A percentile compares a stretch with the other conserved stretches of the same genome.
Conservation (phyloP, 2,888 invertebrate genomes). For the Theodoxus fluviatilis region DNA sequence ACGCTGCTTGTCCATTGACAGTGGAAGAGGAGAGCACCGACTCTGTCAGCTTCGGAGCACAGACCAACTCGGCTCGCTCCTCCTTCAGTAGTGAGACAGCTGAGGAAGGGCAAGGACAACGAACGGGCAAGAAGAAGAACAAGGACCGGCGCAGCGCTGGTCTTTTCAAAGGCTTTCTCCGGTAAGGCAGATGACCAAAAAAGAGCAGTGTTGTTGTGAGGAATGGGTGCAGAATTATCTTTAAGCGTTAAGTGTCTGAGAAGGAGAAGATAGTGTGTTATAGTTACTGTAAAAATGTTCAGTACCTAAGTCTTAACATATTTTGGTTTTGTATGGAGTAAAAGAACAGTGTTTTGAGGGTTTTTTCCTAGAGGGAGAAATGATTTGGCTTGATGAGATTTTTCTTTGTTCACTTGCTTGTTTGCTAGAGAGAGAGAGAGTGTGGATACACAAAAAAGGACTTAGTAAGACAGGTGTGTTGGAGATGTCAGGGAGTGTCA, state of each 20-base stretch:
- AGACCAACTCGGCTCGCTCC: constrained; percentile 50
- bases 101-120: constrained; percentile 39
- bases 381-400: too few relatives aligned
- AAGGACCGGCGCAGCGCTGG: constrained; percentile 68
- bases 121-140: constrained; percentile 43
- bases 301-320: not conserved
- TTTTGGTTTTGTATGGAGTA: too few relatives aligned
- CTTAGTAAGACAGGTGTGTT: not conserved
- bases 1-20: constrained; percentile 47
- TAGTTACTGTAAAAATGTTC: not conserved
- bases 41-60: constrained; percentile 43
- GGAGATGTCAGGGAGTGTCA: too few relatives aligned
- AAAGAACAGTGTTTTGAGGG: too few relatives aligned
- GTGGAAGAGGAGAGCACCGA: constrained; percentile 69
- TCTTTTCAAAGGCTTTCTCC: constrained; percentile 75
- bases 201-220: too few relatives aligned
- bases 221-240: too few relatives aligned
- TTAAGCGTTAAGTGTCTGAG: too few relatives aligned
- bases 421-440: not conserved
- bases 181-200: constrained; percentile 40
- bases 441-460: not conserved
- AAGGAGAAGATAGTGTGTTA: not conserved
- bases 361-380: too few relatives aligned
- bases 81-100: constrained; percentile 55
- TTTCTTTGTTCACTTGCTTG: too few relatives aligned